Evolutionary conservation across 2,113 vertebrate genomes (phyloP).

Genomic region (Xenopus borealis): DNA sequence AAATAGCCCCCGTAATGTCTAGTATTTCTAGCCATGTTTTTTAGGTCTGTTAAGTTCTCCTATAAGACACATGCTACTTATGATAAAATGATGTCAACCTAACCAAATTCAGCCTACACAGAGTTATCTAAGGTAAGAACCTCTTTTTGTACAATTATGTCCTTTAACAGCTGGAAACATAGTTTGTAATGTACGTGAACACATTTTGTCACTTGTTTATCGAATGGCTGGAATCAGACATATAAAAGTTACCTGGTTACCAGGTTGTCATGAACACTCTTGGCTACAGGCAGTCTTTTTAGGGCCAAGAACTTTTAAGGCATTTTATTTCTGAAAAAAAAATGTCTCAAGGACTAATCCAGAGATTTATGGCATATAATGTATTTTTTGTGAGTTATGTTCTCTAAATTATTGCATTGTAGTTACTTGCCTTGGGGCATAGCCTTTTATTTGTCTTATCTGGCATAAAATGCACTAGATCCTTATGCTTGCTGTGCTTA

Average conservation of each 20-base stretch:
- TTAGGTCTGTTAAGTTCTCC: no score
- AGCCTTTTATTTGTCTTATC: conserved; percentile 26
- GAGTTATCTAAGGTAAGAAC: no score
- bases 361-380: conserved; percentile 37
- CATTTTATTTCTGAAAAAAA: conserved; percentile 31
- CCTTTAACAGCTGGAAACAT: no score
- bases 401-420: conserved; percentile 43
- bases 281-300: conserved; percentile 26
- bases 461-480: background rate
- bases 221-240: conserved; percentile 10
- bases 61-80: no score
- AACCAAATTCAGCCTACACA: no score
- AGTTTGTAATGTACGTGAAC: background rate
- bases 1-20: no score
- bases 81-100: no score
- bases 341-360: conserved; percentile 42
- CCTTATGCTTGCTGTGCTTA: background rate
- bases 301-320: conserved; percentile 28
- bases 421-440: conserved; percentile 8
- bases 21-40: no score
- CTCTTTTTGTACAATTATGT: no score
- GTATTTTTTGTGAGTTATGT: conserved; percentile 46
- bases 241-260: conserved; percentile 21
- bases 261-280: conserved; percentile 27
- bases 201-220: background rate